Base-by-base conservation (phyloP, 2,797 vertebrate species). In the Melanotaenia nigrans region DNA sequence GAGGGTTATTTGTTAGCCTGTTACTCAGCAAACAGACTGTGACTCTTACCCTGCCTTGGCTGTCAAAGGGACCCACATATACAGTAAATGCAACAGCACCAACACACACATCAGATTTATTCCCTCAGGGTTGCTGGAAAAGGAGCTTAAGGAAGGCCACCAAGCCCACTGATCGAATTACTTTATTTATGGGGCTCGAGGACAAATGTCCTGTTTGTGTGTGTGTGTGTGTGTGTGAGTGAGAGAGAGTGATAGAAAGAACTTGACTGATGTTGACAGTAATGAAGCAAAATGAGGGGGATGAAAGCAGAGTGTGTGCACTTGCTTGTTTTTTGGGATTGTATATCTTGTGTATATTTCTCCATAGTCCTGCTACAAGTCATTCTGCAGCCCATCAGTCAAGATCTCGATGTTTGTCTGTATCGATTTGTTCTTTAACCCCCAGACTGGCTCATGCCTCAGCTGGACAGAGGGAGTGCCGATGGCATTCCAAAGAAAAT, bases 1-100 rank as follows among this genome's bases (percentile, higher is more conserved):
- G 85, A 87, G 90, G 84, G 81, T 83, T 89, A 91, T 92, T 90
- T 92, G 85, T 92, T 89, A 88, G 80, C 64, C 77, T 78, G 86
- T 90, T 91, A 87, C 85, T 72, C 84, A 74, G 84, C 76, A 83
- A 90, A 92, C 83, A 90, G 84, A 75, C 79, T 85, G 76, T 71
- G 82, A 87, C 82, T 90, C 68, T 73, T 79, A 49, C 75, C 61
- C 67, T 77, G 77, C 36, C 18, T 16, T 73, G 75, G 73, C 73
- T 87, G 82, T 84, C 79, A 85, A 73, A 78, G 40, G 79, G 56
- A 79, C 65, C 72, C 78, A 73, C 35, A 66, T 16, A 74, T 55
- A 45, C 25, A 38, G 70, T 58, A 77, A 40, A 78, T 10, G 20
- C 57, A 74, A 45, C 64, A 32, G 74, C 73, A 79, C 59, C 22